These are phyloP conservation scores for Lasioglossum figueresi DNA, from an alignment of 2,888 invertebrate species.

Conservation along the genomic window DNA sequence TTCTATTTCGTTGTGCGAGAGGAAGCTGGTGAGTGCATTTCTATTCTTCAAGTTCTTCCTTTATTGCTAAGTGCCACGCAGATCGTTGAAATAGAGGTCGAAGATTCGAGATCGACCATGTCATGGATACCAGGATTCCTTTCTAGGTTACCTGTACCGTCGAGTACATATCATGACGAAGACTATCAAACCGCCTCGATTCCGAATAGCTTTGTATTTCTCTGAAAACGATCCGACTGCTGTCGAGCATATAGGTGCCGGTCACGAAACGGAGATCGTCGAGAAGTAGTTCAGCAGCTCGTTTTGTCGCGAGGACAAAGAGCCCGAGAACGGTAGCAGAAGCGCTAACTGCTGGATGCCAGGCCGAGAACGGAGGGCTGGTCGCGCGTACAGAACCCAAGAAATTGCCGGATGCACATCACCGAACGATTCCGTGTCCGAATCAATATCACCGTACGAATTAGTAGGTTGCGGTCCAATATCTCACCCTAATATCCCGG, in stretches of 20 bases:
- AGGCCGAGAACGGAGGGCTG: conserved; percentile 14
- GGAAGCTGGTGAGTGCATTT: no score
- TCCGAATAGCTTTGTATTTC: not conserved
- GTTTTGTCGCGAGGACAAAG: conserved; percentile 52
- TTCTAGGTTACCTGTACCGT: not conserved
- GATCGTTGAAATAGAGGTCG: conserved; percentile 8
- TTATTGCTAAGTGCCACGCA: not conserved
- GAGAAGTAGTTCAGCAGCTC: conserved; percentile 36
- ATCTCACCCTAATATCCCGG: conserved; percentile 78
- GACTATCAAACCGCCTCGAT: not conserved
- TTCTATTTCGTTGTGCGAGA: no score
- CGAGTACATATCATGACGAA: not conserved
- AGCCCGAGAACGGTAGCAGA: conserved; percentile 22
- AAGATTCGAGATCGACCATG: conserved; percentile 18
- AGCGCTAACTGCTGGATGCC: conserved; percentile 42
- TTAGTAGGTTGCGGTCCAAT: conserved; percentile 81
- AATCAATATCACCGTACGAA: conserved; percentile 78
- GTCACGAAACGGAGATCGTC: conserved; percentile 62
- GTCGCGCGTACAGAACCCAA: conserved; percentile 35
- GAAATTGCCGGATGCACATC: conserved; percentile 72
- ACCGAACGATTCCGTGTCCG: conserved; percentile 70
- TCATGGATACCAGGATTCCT: conserved; percentile 14
- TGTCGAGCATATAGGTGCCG: conserved; percentile 45
- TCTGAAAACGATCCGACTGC: conserved; percentile 37
- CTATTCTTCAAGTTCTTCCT: not conserved